Evolutionary conservation across 2,113 vertebrate genomes (phyloP), one percentile per base, ranked within the genome.

Genomic region (Nipponia nippon): DNA sequence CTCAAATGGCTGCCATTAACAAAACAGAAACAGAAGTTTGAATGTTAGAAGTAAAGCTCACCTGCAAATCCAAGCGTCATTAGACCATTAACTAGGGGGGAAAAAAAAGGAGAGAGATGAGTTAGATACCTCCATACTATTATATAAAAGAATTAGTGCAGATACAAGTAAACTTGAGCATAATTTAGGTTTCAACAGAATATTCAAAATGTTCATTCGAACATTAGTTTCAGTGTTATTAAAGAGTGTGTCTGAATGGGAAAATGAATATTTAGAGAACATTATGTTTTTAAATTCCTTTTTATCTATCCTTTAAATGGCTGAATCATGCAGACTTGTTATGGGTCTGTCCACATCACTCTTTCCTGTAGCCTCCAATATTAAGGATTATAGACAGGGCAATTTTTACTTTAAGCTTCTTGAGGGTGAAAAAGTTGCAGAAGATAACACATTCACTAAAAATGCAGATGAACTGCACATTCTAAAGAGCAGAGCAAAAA

Each of bases 41-140:
- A 58, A 59, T 71, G 89, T 89, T 75, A 71, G 50, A 91, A 93
- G n/a, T 23, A 89, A 91, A 76, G 53, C 97, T 98, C 70, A 98
- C 97, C 97, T 96, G 96, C 5, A 0, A 97, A 95, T 98, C 96
- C 97, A 70, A 98, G 93, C 1, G 10, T 94, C 91, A 97, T 87
- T 83, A 97, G 75, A 75, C 96, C 90, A 70, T 96, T 96, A 94
- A 96, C 96, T 97, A 80, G 25, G 18, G 22, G 21, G 6, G 1
- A 32, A n/a, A 53, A n/a, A 53, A 65, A 47, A 30, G 67, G 21
- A 89, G 4, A 81, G 8, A 93, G 23, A 80, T 69, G 2, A 65
- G 47, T 97, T 93, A 97, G 83, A 92, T 17, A 76, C 3, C 16
- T 47, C 59, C 58, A 49, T 29, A 32, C 16, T 59, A 56, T 65